Conservation (phyloP, 2,888 invertebrate species). For the Marasmarcha lunaedactyla region DNA sequence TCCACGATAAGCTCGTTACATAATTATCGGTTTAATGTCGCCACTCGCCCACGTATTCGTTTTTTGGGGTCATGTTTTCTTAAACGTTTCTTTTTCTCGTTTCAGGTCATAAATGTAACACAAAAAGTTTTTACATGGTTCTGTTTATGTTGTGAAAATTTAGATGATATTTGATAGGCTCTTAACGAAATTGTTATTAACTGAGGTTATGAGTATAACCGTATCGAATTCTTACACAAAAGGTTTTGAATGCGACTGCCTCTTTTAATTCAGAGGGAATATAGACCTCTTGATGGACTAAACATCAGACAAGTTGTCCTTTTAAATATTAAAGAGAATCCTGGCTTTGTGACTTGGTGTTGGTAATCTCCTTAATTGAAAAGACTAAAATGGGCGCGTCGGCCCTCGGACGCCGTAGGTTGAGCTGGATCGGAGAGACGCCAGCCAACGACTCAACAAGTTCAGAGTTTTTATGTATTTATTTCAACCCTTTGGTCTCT, state of each 20-base stretch:
- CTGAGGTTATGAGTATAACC: too few species aligned
- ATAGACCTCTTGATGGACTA: too few species aligned
- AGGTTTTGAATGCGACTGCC: too few species aligned
- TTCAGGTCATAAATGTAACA: slow-evolving; percentile 37
- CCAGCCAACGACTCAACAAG: slow-evolving; percentile 65
- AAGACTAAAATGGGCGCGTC: slow-evolving; percentile 37
- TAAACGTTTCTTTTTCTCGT: slow-evolving; percentile 28
- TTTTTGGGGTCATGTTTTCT: slow-evolving; percentile 41
- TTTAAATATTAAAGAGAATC: too few species aligned
- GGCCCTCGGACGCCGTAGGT: slow-evolving; percentile 42
- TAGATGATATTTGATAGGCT: slow-evolving; percentile 42
- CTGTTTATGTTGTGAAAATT: slow-evolving; percentile 41
- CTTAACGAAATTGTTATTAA: too few species aligned
- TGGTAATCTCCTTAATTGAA: slow-evolving; percentile 33
- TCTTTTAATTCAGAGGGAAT: too few species aligned
- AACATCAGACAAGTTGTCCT: too few species aligned
- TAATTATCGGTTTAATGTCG: slow-evolving; percentile 41
- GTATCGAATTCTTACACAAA: too few species aligned
- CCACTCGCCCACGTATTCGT: slow-evolving; percentile 22
- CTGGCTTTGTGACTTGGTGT: too few species aligned
- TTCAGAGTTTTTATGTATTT: too few species aligned
- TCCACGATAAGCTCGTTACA: slow-evolving; percentile 49
- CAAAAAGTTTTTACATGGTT: slow-evolving; percentile 37
- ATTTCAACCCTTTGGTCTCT: too few species aligned
- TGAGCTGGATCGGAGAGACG: slow-evolving; percentile 39